Evolutionary conservation across 2,113 vertebrate genomes (phyloP).

Genomic region (Hymenochirus boettgeri): DNA sequence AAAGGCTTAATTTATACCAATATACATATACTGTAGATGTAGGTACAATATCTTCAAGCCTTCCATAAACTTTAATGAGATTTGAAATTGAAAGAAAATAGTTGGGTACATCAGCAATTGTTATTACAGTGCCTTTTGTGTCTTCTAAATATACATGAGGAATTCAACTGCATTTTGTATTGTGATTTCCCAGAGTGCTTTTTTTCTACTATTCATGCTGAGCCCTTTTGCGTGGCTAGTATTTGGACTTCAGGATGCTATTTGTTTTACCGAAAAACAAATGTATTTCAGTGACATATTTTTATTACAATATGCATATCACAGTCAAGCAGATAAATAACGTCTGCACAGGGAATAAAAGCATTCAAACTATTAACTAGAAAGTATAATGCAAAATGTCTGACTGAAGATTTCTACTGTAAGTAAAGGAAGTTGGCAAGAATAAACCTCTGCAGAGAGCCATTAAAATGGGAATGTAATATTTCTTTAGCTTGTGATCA

Average conservation of each 20-base stretch:
- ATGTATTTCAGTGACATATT: conserved; percentile 40
- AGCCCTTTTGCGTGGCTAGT: conserved; percentile 31
- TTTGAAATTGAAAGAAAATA: no score
- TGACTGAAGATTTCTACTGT: conserved; percentile 37
- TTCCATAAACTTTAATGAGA: no score
- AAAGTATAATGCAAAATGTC: conserved; percentile 42
- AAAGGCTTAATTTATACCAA: no score
- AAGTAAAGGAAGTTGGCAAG: conserved; percentile 42
- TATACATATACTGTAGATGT: no score
- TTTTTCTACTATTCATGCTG: conserved; percentile 18
- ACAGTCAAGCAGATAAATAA: conserved; percentile 43
- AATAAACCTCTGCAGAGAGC: conserved; percentile 35
- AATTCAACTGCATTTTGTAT: not conserved
- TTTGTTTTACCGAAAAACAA: conserved; percentile 31
- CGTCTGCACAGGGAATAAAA: conserved; percentile 40
- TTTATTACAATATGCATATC: conserved; percentile 42
- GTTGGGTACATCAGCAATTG: no score
- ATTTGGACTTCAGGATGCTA: conserved; percentile 20
- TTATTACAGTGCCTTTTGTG: not conserved
- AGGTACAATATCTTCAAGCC: no score
- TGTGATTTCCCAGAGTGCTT: conserved; percentile 8
- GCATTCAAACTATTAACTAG: conserved; percentile 44
- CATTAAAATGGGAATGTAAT: conserved; percentile 41
- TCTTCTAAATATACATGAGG: not conserved
- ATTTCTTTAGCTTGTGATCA: conserved; percentile 44